Conservation (phyloP, 2,888 invertebrate genomes). For the Dryococelus australis region DNA sequence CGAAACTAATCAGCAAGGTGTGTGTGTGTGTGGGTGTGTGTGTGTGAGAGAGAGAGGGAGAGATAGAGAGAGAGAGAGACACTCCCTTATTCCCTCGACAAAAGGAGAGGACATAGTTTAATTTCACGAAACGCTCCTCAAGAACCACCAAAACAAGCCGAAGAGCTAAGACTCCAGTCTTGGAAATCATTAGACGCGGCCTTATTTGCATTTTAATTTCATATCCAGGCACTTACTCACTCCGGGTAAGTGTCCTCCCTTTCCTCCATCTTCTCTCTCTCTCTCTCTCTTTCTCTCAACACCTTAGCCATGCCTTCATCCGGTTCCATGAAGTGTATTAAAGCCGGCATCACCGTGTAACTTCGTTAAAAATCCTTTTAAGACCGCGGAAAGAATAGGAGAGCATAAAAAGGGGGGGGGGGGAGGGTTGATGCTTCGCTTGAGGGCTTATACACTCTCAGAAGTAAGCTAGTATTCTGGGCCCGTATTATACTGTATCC, state of each 20-base stretch:
- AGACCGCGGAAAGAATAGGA: not conserved
- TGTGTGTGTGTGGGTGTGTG: not conserved
- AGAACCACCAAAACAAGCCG: not conserved
- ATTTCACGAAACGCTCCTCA: not conserved
- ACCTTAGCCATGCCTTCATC: not conserved
- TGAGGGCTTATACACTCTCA: too few relatives aligned
- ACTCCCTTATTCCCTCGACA: too few relatives aligned
- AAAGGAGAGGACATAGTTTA: too few relatives aligned
- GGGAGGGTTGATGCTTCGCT: not conserved
- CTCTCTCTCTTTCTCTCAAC: not conserved
- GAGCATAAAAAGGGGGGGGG: too few relatives aligned
- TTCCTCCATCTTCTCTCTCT: not conserved
- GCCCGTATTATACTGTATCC: too few relatives aligned
- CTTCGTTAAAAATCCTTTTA: constrained; percentile 29
- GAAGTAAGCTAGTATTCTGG: too few relatives aligned
- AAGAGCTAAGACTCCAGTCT: not conserved
- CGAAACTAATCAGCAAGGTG: not conserved
- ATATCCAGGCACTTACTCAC: constrained; percentile 1
- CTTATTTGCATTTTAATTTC: constrained; percentile 28
- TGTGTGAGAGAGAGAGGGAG: too few relatives aligned
- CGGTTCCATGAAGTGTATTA: not conserved
- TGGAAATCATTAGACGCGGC: not conserved
- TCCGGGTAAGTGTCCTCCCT: not conserved
- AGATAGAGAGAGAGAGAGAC: too few relatives aligned
- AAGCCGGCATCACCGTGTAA: constrained; percentile 19